Percentiles rank a stretch among this genome's conserved stretches.
phyloP scores from a whole-genome alignment of 2,113 vertebrate species.

The Vidua chalybeata region DNA sequence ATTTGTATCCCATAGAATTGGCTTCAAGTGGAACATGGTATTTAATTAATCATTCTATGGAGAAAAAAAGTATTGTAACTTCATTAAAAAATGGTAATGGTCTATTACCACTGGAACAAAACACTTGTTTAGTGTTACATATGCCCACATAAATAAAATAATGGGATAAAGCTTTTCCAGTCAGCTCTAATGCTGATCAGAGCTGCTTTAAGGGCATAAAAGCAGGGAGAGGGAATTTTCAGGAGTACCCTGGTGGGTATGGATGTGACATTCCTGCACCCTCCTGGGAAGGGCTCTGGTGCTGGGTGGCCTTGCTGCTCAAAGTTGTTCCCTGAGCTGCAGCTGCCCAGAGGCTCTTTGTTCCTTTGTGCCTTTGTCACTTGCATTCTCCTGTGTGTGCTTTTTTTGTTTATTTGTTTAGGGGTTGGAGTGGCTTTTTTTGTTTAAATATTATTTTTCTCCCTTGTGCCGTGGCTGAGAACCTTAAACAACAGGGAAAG shows the following conservation, averaged over 20 bases:
- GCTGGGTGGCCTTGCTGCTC: neutral
- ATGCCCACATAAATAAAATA: neutral
- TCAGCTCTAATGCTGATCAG: neutral
- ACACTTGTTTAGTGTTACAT: neutral
- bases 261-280: neutral
- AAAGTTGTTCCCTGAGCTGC: neutral
- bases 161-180: neutral
- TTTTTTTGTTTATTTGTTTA: neutral
- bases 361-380: neutral
- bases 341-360: neutral
- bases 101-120: neutral
- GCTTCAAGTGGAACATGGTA: neutral
- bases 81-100: neutral
- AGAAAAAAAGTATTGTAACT: neutral
- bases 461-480: neutral
- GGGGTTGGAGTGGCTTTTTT: neutral
- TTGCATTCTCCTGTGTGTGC: neutral
- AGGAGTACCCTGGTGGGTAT: neutral
- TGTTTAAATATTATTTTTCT: neutral
- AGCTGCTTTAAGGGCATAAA: neutral
- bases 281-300: neutral
- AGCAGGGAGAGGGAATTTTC: neutral
- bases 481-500: neutral
- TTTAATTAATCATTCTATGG: neutral
- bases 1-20: neutral